A percentile compares a stretch with the other conserved stretches of the same genome.
Evolutionary conservation across 2,888 invertebrate species (phyloP).

Genomic region (Nephrocerus scutellatus): DNA sequence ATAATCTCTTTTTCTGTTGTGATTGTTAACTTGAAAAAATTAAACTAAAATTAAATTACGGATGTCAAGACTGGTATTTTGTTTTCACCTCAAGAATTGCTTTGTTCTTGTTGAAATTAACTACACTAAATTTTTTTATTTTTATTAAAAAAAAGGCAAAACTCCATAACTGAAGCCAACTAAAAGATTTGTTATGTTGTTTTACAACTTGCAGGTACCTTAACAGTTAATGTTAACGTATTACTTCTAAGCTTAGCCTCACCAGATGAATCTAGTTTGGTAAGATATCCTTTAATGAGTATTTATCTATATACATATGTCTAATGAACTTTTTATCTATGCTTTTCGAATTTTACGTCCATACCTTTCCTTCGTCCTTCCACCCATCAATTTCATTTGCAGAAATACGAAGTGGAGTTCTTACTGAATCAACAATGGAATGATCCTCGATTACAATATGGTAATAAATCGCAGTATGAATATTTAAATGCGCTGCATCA

Average conservation of each 20-base stretch:
- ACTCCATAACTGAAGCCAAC: constrained; percentile 6
- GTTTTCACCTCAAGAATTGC: background rate
- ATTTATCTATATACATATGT: background rate
- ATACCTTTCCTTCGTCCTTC: background rate
- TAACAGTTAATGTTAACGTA: constrained; percentile 90
- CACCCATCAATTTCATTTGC: constrained; percentile 24
- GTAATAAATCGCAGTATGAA: constrained; percentile 79
- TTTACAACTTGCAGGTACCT: constrained; percentile 64
- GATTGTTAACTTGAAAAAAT: too few species aligned
- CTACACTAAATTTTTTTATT: background rate
- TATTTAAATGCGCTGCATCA: constrained; percentile 90
- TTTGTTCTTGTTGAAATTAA: background rate
- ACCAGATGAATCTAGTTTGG: constrained; percentile 93
- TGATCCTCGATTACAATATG: constrained; percentile 81
- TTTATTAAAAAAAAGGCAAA: background rate
- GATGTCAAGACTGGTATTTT: too few species aligned
- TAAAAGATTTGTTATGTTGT: constrained; percentile 26
- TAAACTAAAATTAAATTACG: too few species aligned
- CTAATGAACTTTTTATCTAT: background rate
- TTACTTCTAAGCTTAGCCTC: constrained; percentile 89
- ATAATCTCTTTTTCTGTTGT: too few species aligned
- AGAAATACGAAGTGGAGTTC: constrained; percentile 97
- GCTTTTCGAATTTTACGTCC: background rate
- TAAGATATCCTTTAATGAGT: constrained; percentile 51
- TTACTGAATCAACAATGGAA: constrained; percentile 90